A percentile compares a stretch with the other conserved stretches of the same genome.
Conservation (phyloP, 2,888 invertebrate species). For the Pollenia griseotomentosa region DNA sequence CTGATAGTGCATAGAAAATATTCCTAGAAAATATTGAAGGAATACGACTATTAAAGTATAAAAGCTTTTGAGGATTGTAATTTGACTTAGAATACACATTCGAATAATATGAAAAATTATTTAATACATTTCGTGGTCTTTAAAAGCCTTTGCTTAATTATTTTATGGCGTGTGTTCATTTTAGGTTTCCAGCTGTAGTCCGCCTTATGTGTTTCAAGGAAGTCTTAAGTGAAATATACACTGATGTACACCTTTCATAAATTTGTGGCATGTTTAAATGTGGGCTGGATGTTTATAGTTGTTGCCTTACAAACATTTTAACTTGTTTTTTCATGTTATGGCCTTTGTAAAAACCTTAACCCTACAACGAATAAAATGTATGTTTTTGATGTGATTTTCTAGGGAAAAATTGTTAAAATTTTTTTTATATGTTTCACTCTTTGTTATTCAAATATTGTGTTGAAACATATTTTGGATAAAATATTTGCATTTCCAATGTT, state of each 20-base stretch:
- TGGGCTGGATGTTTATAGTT: conserved; percentile 6
- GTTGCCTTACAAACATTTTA: conserved; percentile 16
- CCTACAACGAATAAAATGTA: conserved; percentile 34
- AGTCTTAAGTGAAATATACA: too few species aligned
- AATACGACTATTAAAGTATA: too few species aligned
- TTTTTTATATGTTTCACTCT: conserved; percentile 28
- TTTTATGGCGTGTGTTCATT: too few species aligned
- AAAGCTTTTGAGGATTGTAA: too few species aligned
- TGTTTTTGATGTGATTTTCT: conserved; percentile 42
- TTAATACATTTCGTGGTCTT: too few species aligned
- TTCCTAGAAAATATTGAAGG: too few species aligned
- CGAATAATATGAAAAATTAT: too few species aligned
- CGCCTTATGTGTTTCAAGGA: too few species aligned
- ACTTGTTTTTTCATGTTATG: conserved; percentile 19
- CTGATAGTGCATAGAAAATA: too few species aligned
- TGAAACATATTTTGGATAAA: not conserved
- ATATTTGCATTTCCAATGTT: conserved; percentile 13
- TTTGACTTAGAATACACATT: too few species aligned
- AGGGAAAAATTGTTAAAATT: conserved; percentile 17
- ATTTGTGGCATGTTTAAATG: conserved; percentile 30
- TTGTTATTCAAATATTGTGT: conserved; percentile 32
- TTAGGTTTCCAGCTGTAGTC: too few species aligned
- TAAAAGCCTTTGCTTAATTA: too few species aligned
- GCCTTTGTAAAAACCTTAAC: conserved; percentile 8
- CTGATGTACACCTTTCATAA: conserved; percentile 63